Conservation (phyloP, 2,113 vertebrate genomes). For the Cranoglanis bouderius region DNA sequence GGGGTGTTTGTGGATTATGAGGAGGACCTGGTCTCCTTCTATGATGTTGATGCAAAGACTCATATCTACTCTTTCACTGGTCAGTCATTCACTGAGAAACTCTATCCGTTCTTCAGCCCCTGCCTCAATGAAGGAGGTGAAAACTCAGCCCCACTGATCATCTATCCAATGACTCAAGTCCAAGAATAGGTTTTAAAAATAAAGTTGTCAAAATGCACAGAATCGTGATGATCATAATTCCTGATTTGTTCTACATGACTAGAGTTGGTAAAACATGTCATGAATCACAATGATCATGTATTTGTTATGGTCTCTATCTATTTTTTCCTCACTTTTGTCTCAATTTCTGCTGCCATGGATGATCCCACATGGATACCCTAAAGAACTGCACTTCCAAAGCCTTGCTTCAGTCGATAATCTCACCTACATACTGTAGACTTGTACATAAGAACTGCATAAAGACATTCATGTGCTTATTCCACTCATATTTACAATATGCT, state of each 20-base stretch:
- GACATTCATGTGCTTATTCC: neutral
- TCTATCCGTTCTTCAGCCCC: constrained; percentile 14
- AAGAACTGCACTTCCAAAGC: neutral
- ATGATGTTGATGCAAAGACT: neutral
- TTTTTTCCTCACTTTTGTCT: neutral
- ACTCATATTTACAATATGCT: neutral
- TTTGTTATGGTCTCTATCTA: neutral
- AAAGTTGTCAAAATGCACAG: neutral
- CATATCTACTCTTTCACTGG: constrained; percentile 28
- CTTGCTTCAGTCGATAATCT: neutral
- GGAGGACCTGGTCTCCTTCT: constrained; percentile 20
- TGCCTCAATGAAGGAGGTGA: neutral
- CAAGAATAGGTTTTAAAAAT: neutral
- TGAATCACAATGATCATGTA: neutral
- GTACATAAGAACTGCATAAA: neutral
- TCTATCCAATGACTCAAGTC: neutral
- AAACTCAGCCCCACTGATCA: constrained; percentile 21
- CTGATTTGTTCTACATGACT: neutral
- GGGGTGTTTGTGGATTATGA: constrained; percentile 7
- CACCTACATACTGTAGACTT: neutral
- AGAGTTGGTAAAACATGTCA: neutral
- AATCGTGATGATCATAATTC: neutral
- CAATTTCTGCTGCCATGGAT: no score
- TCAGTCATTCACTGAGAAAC: neutral
- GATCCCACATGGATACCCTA: neutral